These are phyloP conservation scores for Falcunculus frontatus DNA, from an alignment of 2,113 vertebrate species.

Conservation along the genomic window DNA sequence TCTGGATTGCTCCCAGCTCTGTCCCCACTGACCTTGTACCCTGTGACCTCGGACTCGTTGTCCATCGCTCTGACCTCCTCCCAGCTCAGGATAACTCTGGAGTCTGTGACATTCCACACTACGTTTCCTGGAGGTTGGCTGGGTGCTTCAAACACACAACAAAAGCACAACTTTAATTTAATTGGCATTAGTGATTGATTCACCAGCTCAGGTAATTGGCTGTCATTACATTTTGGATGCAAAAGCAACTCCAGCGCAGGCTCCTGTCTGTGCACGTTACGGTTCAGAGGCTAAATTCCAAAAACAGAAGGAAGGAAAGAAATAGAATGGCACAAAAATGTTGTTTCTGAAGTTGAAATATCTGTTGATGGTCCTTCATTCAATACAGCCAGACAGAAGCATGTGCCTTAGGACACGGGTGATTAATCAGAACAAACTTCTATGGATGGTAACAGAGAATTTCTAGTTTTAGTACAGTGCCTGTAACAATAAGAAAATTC, in stretches of 20 bases:
- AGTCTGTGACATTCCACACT: slow-evolving; percentile 89
- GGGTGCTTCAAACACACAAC: slow-evolving; percentile 77
- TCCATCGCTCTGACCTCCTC: slow-evolving; percentile 89
- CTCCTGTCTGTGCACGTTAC: not conserved
- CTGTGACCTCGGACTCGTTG: slow-evolving; percentile 90
- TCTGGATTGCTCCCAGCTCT: not conserved
- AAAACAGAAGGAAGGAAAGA: slow-evolving; percentile 4
- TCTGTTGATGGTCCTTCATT: not conserved
- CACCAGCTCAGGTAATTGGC: not conserved
- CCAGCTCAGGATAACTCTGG: slow-evolving; percentile 87
- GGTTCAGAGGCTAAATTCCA: not conserved
- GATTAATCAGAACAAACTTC: not conserved
- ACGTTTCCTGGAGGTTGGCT: slow-evolving; percentile 88
- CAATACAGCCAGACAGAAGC: not conserved
- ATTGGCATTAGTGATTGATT: not conserved
- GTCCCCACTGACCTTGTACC: slow-evolving; percentile 84
- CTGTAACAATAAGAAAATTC: not conserved
- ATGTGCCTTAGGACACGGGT: not conserved
- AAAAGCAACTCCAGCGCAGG: not conserved
- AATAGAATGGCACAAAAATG: not conserved
- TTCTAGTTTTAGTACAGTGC: not conserved
- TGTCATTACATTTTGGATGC: not conserved
- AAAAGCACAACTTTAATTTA: not conserved
- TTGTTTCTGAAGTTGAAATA: not conserved
- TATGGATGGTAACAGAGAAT: not conserved